These are phyloP conservation scores for Drosophila mayri DNA, from an alignment of 1,140 invertebrate species.

Conservation along the genomic window DNA sequence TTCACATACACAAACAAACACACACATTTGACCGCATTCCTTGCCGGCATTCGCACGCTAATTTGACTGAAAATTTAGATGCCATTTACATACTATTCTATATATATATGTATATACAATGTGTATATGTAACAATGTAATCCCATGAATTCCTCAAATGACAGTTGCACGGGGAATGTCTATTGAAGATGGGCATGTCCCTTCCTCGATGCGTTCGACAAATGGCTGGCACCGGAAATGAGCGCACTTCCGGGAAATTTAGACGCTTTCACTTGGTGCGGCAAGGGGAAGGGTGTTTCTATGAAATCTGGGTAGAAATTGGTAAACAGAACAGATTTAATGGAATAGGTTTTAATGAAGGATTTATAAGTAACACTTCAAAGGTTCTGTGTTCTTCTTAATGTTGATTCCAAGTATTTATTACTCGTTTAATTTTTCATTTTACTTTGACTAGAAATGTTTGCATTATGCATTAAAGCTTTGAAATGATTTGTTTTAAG, in stretches of 20 bases:
- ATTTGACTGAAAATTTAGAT: slow-evolving; percentile 54
- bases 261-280: background rate
- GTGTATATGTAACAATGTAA: slow-evolving; percentile 15
- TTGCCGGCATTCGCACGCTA: slow-evolving; percentile 45
- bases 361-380: background rate
- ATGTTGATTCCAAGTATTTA: background rate
- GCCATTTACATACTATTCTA: slow-evolving; percentile 18
- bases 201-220: background rate
- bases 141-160: slow-evolving; percentile 40
- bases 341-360: background rate
- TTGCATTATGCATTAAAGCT: background rate
- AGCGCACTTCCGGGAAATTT: slow-evolving; percentile 11
- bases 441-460: background rate
- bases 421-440: background rate
- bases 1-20: slow-evolving; percentile 4
- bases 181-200: slow-evolving; percentile 4
- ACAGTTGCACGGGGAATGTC: slow-evolving; percentile 25
- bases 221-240: background rate
- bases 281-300: background rate
- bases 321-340: background rate
- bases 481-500: background rate
- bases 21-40: slow-evolving; percentile 20
- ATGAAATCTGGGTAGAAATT: background rate
- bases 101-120: background rate
- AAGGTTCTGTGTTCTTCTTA: background rate